Conservation (phyloP, 2,888 invertebrate genomes). For the Pammene aurita region DNA sequence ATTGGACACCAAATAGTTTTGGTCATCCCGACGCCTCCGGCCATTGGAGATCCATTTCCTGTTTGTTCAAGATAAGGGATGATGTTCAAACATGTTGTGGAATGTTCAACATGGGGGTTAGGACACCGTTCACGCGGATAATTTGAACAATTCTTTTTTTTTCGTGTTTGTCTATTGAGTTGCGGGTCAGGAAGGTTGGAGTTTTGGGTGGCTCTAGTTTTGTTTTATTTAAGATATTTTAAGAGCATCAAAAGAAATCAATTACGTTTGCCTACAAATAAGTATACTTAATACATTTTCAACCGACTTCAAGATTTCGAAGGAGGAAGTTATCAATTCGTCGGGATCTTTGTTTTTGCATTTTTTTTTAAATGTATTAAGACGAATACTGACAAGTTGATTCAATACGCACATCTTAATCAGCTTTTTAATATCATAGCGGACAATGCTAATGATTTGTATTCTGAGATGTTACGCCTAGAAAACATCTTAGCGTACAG, state of each 20-base stretch:
- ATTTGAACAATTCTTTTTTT: constrained; percentile 13
- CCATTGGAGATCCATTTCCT: constrained; percentile 61
- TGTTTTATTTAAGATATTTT: not conserved
- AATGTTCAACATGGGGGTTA: constrained; percentile 53
- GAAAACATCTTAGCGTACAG: too few species aligned
- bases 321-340: too few species aligned
- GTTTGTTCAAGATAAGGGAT: constrained; percentile 64
- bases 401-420: too few species aligned
- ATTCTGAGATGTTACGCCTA: too few species aligned
- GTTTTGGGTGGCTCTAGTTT: not conserved
- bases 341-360: too few species aligned
- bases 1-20: constrained; percentile 48
- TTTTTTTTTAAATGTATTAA: too few species aligned
- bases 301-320: too few species aligned
- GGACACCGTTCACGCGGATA: constrained; percentile 41
- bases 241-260: not conserved
- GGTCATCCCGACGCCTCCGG: constrained; percentile 44
- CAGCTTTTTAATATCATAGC: too few species aligned
- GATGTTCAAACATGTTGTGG: constrained; percentile 57
- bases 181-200: not conserved
- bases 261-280: too few species aligned
- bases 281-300: too few species aligned
- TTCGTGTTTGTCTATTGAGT: constrained; percentile 7
- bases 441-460: too few species aligned
- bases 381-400: too few species aligned